Evolutionary conservation across 2,113 vertebrate genomes (phyloP), one percentile per base, ranked within the genome.

Genomic region (Noctilio leporinus): DNA sequence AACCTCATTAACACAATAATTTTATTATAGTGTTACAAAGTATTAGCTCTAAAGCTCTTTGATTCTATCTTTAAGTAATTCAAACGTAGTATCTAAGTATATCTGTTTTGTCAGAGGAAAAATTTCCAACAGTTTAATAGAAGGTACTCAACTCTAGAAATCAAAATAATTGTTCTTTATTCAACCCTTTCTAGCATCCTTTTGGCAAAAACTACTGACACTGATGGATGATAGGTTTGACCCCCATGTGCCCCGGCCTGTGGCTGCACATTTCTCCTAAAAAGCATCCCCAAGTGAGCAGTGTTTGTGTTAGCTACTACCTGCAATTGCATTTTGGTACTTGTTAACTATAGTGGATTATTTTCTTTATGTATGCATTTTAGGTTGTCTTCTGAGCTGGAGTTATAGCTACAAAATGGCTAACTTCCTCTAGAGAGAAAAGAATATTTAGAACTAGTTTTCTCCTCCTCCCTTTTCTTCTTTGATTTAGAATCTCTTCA

Each of bases 251-350:
- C 76, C 87, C 45, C 78, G 3, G 5, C 43, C 92, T 89, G 16
- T 14, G 64, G 35, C 86, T 92, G 94, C 47, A 47, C 64, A 51
- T 91, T 92, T 95, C 83, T 86, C 77, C 82, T 82, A 65, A 86
- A 49, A 40, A 88, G 62, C 33, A 26, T 64, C 64, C 62, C 89
- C 80, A 93, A 93, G 77, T 77, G 94, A 96, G 96, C 97, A 97
- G 47, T 38, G 59, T 87, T 94, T 97, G 89, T 93, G 92, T 94
- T 92, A 62, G 51, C 24, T 95, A 93, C 12, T 10, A 80, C 53
- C 75, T 91, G 86, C 10, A 86, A 83, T 24, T 80, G 73, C 73
- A 45, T 96, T 96, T 64, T 93, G 86, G 86, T 11, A 82, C 57
- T 19, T 3, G 2, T 22, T 88, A 49, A 55, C 91, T 92, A 95